Evolutionary conservation across 2,888 invertebrate species (phyloP).

Genomic region (Alitta virens): DNA sequence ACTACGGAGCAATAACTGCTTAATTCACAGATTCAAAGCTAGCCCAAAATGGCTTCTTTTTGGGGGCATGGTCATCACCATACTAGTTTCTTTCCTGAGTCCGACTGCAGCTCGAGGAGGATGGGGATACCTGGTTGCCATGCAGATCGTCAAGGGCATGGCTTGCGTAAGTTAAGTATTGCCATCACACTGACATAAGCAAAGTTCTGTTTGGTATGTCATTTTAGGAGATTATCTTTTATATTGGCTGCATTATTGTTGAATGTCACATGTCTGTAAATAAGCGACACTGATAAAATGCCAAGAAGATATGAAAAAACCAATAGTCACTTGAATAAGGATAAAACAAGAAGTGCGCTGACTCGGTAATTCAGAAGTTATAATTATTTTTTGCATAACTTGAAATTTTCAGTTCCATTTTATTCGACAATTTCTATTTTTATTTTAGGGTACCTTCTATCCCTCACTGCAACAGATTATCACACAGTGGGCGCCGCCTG

Average conservation of each 20-base stretch:
- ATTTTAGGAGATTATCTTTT: too few relatives aligned
- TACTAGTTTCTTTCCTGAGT: background rate
- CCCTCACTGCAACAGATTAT: background rate
- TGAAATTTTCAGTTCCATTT: background rate
- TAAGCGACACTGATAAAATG: too few relatives aligned
- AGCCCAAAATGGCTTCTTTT: background rate
- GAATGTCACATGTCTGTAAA: too few relatives aligned
- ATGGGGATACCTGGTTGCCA: background rate
- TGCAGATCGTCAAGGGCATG: background rate
- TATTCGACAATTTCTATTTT: background rate
- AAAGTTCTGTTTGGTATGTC: too few relatives aligned
- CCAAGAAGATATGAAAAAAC: too few relatives aligned
- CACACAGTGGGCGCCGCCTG: background rate
- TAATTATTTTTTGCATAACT: background rate
- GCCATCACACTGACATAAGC: too few relatives aligned
- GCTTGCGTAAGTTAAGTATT: background rate
- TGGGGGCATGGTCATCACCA: background rate
- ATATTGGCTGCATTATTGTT: too few relatives aligned
- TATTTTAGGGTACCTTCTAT: background rate
- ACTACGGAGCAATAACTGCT: too few relatives aligned
- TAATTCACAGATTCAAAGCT: too few relatives aligned
- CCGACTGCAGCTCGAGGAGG: background rate
- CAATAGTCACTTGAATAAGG: too few relatives aligned
- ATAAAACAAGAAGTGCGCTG: too few relatives aligned
- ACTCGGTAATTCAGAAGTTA: background rate